A percentile compares a stretch with the other conserved stretches of the same genome.
Conservation (phyloP, 2,888 invertebrate genomes). For the Ligdia adustata region DNA sequence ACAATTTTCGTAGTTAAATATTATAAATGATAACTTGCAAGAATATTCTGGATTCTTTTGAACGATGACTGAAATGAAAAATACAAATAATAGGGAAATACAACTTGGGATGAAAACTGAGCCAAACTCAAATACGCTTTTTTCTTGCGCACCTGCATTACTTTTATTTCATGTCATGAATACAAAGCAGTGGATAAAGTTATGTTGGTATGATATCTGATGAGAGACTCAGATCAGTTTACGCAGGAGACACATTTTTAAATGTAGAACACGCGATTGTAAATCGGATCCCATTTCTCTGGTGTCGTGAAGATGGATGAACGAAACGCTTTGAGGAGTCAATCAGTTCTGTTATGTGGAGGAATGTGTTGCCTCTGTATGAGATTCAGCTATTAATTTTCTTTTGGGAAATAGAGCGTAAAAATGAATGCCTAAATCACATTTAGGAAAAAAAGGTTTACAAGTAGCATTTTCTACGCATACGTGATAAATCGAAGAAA, state of each 20-base stretch:
- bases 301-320: slow-evolving; percentile 34
- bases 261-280: slow-evolving; percentile 38
- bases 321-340: slow-evolving; percentile 34
- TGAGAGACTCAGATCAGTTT: slow-evolving; percentile 40
- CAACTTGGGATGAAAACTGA: too few species aligned
- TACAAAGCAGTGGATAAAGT: slow-evolving; percentile 53
- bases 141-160: slow-evolving; percentile 64
- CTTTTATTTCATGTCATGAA: slow-evolving; percentile 68
- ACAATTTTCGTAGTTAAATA: too few species aligned
- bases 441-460: too few species aligned
- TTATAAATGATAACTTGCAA: too few species aligned
- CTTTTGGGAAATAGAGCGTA: slow-evolving; percentile 11
- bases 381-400: slow-evolving; percentile 3
- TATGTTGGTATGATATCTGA: slow-evolving; percentile 46
- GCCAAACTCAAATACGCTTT: too few species aligned
- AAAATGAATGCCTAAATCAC: not conserved
- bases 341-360: slow-evolving; percentile 34
- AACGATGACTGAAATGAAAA: too few species aligned
- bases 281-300: slow-evolving; percentile 38
- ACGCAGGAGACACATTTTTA: slow-evolving; percentile 36
- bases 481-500: too few species aligned
- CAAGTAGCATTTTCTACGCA: too few species aligned
- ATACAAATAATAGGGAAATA: too few species aligned
- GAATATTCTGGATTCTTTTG: too few species aligned
- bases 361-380: slow-evolving; percentile 18